A percentile compares a stretch with the other conserved stretches of the same genome.
phyloP scores from a whole-genome alignment of 2,888 invertebrate species.

The Blera fallax region DNA sequence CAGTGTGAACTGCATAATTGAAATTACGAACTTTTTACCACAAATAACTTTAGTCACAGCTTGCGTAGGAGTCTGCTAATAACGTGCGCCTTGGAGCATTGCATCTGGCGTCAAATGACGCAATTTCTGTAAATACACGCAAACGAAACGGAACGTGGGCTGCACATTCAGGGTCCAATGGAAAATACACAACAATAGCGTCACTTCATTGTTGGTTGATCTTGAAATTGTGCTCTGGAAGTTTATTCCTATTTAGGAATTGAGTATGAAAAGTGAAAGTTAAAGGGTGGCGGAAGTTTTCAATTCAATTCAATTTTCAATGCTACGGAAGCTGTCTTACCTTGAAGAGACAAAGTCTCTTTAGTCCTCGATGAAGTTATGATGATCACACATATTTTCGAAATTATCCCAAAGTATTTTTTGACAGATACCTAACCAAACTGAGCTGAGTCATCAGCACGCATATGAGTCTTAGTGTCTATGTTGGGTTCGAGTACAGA shows the following conservation, averaged over 20 bases:
- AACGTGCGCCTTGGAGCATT: constrained; percentile 29
- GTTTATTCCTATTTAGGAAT: constrained; percentile 48
- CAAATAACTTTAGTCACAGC: neutral
- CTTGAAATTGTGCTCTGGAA: constrained; percentile 50
- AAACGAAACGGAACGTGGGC: constrained; percentile 34
- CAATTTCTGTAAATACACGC: constrained; percentile 36
- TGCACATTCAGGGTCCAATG: constrained; percentile 19
- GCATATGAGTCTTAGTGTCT: too few relatives aligned
- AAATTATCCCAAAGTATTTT: too few relatives aligned
- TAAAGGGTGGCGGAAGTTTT: neutral
- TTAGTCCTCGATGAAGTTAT: neutral
- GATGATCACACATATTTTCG: too few relatives aligned
- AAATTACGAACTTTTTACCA: constrained; percentile 14
- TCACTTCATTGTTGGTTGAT: constrained; percentile 43
- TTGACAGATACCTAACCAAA: too few relatives aligned
- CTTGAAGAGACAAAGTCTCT: neutral
- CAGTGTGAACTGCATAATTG: neutral
- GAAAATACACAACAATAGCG: constrained; percentile 37
- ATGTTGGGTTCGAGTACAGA: too few relatives aligned
- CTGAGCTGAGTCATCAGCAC: too few relatives aligned
- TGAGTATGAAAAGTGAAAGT: neutral
- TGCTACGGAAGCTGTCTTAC: neutral
- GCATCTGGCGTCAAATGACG: constrained; percentile 66
- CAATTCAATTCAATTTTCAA: neutral
- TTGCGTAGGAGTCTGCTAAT: constrained; percentile 40